phyloP scores from a whole-genome alignment of 2,113 vertebrate genomes.

The Irena cyanogastra region DNA sequence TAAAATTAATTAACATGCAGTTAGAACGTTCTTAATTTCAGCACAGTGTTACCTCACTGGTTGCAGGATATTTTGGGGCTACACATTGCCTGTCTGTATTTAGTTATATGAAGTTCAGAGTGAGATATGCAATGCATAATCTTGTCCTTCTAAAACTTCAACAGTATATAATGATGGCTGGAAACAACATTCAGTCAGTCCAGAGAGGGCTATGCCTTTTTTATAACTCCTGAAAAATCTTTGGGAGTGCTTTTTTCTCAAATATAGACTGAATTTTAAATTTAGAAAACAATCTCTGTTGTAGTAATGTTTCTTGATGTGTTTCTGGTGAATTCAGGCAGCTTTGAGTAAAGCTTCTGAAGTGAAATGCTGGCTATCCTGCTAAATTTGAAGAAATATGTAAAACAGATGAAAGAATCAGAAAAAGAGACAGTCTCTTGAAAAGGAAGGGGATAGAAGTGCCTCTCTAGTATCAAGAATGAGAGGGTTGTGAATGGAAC shows the following conservation, averaged over 20 bases:
- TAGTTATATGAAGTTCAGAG: not conserved
- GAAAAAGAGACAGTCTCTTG: not conserved
- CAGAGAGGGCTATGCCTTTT: not conserved
- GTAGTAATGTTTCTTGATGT: not conserved
- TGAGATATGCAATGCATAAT: not conserved
- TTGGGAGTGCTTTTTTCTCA: not conserved
- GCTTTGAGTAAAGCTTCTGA: not conserved
- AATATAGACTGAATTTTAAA: not conserved
- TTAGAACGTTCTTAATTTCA: not conserved
- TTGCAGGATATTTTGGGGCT: not conserved
- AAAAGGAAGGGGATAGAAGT: not conserved
- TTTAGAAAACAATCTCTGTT: not conserved
- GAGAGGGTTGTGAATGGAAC: not conserved
- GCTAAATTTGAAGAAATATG: not conserved
- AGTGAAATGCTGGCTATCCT: not conserved
- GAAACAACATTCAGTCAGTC: not conserved
- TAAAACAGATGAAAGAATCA: not conserved
- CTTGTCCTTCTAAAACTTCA: not conserved
- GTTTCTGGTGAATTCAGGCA: not conserved
- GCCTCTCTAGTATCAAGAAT: not conserved
- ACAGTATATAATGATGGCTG: not conserved
- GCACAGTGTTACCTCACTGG: not conserved
- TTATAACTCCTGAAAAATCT: not conserved
- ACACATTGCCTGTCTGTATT: not conserved
- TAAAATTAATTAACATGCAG: not conserved